Conservation (phyloP, 2,797 vertebrate species). For the Melanotaenia maccullochi region DNA sequence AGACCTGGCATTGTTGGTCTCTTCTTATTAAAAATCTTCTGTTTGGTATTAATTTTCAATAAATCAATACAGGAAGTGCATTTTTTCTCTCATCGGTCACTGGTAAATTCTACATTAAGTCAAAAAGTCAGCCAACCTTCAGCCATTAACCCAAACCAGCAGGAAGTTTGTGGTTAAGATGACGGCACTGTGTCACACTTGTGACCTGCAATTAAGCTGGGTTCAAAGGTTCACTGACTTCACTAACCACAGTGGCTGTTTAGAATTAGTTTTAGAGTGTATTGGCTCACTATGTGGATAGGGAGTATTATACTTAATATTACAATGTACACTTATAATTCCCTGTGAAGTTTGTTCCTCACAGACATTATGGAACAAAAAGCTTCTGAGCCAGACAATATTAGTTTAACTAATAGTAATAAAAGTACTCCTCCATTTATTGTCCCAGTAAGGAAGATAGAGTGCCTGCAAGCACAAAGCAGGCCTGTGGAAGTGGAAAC, state of each 20-base stretch:
- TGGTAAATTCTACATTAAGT: conserved; percentile 27
- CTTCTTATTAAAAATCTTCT: neutral
- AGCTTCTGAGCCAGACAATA: neutral
- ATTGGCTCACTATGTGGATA: neutral
- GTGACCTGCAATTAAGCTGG: conserved; percentile 37
- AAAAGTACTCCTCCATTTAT: neutral
- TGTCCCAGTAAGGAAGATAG: neutral
- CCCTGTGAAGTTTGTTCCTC: neutral
- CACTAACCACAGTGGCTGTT: conserved; percentile 25
- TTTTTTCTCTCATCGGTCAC: conserved; percentile 39
- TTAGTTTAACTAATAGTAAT: neutral
- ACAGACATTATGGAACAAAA: neutral
- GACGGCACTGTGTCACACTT: conserved; percentile 18
- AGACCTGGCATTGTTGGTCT: neutral
- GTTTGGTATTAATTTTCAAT: conserved; percentile 2
- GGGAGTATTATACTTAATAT: neutral
- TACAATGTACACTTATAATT: neutral
- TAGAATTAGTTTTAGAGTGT: neutral
- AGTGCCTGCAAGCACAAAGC: neutral
- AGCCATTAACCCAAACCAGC: conserved; percentile 25
- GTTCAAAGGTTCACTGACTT: conserved; percentile 62
- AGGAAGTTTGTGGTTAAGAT: conserved; percentile 52
- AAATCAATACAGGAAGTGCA: conserved; percentile 34
- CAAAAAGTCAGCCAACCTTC: conserved; percentile 26
- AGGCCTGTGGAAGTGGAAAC: neutral